phyloP scores from a whole-genome alignment of 2,888 invertebrate genomes.

The Ditula angustiorana region DNA sequence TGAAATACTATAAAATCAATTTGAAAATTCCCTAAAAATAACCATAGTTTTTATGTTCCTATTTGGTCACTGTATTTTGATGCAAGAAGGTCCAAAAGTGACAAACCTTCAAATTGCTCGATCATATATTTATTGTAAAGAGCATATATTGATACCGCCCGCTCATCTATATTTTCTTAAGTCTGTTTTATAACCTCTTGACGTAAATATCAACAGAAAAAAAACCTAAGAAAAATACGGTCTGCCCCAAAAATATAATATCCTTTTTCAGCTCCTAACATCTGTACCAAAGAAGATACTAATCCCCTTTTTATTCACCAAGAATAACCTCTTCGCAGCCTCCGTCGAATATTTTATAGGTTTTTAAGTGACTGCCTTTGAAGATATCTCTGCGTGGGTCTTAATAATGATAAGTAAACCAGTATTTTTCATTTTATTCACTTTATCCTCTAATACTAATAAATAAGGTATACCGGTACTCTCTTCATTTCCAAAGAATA shows the following conservation, averaged over 20 bases:
- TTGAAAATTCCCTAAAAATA: no score
- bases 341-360: constrained; percentile 53
- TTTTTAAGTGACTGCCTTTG: constrained; percentile 66
- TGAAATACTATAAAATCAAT: no score
- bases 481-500: not conserved
- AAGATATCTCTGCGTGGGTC: constrained; percentile 22
- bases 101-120: no score
- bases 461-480: not conserved
- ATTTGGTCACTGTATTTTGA: no score
- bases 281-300: constrained; percentile 64
- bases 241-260: not conserved
- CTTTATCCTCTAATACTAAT: not conserved
- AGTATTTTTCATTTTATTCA: constrained; percentile 1
- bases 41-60: no score
- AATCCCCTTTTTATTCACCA: constrained; percentile 73
- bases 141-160: no score
- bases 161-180: not conserved
- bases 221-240: not conserved
- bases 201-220: constrained; percentile 11
- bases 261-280: constrained; percentile 4
- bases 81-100: no score
- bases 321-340: constrained; percentile 65
- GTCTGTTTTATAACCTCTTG: not conserved
- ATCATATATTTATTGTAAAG: no score
- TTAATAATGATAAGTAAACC: constrained; percentile 9